Conservation (phyloP, 2,888 invertebrate species). For the Trachelus iudaicus region DNA sequence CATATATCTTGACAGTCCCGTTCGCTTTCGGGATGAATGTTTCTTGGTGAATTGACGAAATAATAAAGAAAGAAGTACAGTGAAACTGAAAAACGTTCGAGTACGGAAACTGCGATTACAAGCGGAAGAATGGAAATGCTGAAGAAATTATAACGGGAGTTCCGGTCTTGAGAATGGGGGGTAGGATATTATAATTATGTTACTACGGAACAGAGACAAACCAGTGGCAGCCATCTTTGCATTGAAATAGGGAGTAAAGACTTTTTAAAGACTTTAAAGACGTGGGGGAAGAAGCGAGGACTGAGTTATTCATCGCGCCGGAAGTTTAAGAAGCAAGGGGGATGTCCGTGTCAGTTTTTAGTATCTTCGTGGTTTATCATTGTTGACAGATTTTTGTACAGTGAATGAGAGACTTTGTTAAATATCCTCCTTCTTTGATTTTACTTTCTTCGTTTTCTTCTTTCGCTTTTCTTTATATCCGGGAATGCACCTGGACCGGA, state of each 20-base stretch:
- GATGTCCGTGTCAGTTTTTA: neutral
- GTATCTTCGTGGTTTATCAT: slow-evolving; percentile 1
- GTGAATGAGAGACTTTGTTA: neutral
- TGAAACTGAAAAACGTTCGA: neutral
- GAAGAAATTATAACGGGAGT: neutral
- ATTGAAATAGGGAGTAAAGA: too few species aligned
- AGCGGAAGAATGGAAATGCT: neutral
- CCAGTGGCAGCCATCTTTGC: neutral
- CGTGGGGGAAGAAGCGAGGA: neutral
- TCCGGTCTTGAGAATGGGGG: neutral
- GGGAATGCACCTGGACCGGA: slow-evolving; percentile 24
- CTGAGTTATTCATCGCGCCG: neutral
- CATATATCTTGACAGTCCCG: neutral
- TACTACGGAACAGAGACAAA: neutral
- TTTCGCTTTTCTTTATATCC: slow-evolving; percentile 6
- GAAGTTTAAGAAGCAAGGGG: neutral
- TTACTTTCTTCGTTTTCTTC: neutral
- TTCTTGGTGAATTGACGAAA: neutral
- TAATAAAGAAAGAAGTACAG: neutral
- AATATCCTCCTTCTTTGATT: neutral
- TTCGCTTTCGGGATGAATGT: neutral
- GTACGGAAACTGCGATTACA: neutral
- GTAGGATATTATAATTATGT: neutral
- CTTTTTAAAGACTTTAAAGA: neutral
- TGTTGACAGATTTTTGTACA: slow-evolving; percentile 6